Conservation (phyloP, 2,113 vertebrate species). For the Rostratula benghalensis region DNA sequence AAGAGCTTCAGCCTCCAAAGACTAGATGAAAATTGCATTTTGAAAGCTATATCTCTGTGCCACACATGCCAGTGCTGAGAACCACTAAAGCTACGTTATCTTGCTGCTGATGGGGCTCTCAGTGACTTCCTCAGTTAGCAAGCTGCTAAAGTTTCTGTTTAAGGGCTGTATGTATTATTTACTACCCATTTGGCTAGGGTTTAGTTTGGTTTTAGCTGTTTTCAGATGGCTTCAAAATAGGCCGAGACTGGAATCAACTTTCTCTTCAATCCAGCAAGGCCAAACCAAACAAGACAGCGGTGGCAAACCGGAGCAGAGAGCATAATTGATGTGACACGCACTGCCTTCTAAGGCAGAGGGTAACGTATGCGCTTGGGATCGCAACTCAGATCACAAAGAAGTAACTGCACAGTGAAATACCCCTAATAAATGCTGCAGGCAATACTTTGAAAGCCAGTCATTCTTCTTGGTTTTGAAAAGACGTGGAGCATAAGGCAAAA, state of each 20-base stretch:
- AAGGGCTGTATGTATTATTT: conserved; percentile 42
- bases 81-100: background rate
- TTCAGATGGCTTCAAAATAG: conserved; percentile 25
- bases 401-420: background rate
- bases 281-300: background rate
- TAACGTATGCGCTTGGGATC: background rate
- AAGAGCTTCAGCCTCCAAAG: conserved; percentile 15
- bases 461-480: background rate
- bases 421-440: background rate
- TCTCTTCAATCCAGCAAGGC: background rate
- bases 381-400: background rate
- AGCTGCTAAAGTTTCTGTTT: conserved; percentile 47
- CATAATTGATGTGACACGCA: conserved; percentile 47
- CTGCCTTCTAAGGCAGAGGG: background rate
- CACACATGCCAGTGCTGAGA: background rate
- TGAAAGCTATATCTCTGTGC: background rate
- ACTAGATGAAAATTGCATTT: background rate
- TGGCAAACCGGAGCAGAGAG: background rate
- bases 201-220: conserved; percentile 1
- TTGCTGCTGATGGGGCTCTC: background rate
- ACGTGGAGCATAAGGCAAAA: background rate
- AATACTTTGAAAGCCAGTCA: background rate
- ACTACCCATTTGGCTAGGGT: conserved; percentile 3
- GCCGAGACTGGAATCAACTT: conserved; percentile 1
- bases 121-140: background rate